Evolutionary conservation across 2,797 vertebrate genomes (phyloP), one percentile per base, ranked within the genome.

Genomic region (Hippoglossus hippoglossus): DNA sequence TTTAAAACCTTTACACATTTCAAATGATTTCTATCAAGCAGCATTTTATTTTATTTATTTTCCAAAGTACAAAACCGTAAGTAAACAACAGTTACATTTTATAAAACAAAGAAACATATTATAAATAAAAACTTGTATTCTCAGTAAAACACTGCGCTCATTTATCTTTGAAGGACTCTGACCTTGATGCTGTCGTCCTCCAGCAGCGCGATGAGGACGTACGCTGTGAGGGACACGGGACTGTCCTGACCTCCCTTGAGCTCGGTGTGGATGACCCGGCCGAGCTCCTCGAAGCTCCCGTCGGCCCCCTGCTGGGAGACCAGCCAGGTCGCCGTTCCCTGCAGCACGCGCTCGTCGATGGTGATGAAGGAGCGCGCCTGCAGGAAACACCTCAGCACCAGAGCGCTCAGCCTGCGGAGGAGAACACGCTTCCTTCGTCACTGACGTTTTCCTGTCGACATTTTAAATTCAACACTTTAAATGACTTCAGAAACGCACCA

Each of bases 331-430:
- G 90, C 93, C 1, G 87, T 91, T 18, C 67, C 73, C 34, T 64
- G 44, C 34, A 96, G 82, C 39, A 97, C 94, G 0, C 67, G 56
- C 22, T 65, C 47, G 8, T 98, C 96, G 7, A 98, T 94, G 80
- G 83, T 67, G 77, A 98, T 94, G 86, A 95, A 96, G 0, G 75
- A 63, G 13, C 86, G 91, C 41, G 97, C 96, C 94, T 97, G 95
- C 62, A 96, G 91, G 87, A 98, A 98, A 80, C 96, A 97, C 71
- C 92, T 92, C 81, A 98, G 87, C 81, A 98, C 97, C 90, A 99
- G 98, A 4, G 97, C 96, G 11, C 97, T 95, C 67, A 98, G 91
- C 97, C 97, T 98, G 87, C 8, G 44, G 57, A 49, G 7, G 8
- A 49, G 7, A 11, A 8, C 19, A 18, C 5, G 16, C 1, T 12